Percentiles rank a stretch among this genome's conserved stretches.
phyloP scores from a whole-genome alignment of 2,888 invertebrate genomes.

The Petrophora chlorosata region DNA sequence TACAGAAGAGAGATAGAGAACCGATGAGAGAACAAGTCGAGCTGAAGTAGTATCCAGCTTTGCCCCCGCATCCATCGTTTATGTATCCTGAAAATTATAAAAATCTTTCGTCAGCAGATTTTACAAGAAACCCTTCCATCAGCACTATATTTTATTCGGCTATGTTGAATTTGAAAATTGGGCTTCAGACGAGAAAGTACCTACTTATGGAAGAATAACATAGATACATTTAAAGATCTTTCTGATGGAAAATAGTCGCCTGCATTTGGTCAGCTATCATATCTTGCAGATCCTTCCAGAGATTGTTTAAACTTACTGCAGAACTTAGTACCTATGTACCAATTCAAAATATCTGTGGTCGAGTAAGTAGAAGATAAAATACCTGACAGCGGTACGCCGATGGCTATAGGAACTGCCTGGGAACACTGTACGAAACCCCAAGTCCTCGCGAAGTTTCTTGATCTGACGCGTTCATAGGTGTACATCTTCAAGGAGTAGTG shows the following conservation, averaged over 20 bases:
- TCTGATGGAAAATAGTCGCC: too few relatives aligned
- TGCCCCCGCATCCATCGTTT: conserved; percentile 89
- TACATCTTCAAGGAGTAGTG: conserved; percentile 95
- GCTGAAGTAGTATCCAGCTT: conserved; percentile 93
- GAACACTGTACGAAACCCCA: conserved; percentile 96
- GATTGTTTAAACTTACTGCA: too few relatives aligned
- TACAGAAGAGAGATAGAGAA: conserved; percentile 90
- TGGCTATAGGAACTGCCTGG: conserved; percentile 92
- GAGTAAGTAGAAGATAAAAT: conserved; percentile 17
- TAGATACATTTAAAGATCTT: too few relatives aligned
- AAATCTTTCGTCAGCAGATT: neutral
- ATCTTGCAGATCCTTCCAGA: too few relatives aligned
- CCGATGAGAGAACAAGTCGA: conserved; percentile 91
- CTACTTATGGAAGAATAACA: too few relatives aligned
- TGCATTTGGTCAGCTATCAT: too few relatives aligned
- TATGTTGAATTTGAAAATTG: too few relatives aligned
- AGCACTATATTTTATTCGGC: too few relatives aligned
- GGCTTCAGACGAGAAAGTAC: too few relatives aligned
- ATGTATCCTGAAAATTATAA: conserved; percentile 87
- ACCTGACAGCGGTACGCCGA: conserved; percentile 93
- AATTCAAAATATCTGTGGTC: too few relatives aligned
- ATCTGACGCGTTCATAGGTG: conserved; percentile 93
- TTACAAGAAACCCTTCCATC: too few relatives aligned
- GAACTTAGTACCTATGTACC: too few relatives aligned
- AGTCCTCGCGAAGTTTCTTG: conserved; percentile 92